Evolutionary conservation across 1,140 invertebrate genomes (phyloP), one percentile per base, ranked within the genome.

Genomic region (Eufriesea mexicana): DNA sequence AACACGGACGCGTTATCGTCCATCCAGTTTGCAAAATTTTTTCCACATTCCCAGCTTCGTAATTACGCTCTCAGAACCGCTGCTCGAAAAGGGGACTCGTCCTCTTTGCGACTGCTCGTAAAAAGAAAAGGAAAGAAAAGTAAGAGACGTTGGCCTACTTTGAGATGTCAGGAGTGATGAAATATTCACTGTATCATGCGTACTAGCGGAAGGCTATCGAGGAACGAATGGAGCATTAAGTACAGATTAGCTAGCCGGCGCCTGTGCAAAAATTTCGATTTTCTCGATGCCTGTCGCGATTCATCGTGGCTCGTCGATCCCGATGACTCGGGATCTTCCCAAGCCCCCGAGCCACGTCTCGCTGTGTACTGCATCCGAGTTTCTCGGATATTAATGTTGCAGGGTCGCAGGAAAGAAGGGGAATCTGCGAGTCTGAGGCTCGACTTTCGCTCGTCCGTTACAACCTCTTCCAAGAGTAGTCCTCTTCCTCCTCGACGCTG

Each of bases 371-470:
- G 88, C 71, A 89, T 89, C 84, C 84, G 84, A 81, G 88, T 89
- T 89, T 89, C 88, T 86, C 88, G 84, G 84, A 89, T 89, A 89
- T 84, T 89, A 86, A 86, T 81, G 84, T 79, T 81, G 84, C 84
- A 83, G 84, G 70, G 62, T 89, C 84, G 86, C 62, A 62, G 12
- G 61, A 66, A 78, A 59, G 81, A 61, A 88, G 76, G 75, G 77
- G 64, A 70, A 68, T 64, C 67, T 79, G 55, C 59, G 78, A 54
- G 84, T 67, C 74, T 86, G 80, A 66, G 91, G 90, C 91, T 90
- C 84, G 89, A 92, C 92, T 92, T 92, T 92, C 92, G 89, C 92
- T 91, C 88, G 80, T 70, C 80, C 88, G 82, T 78, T 81, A 71
- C 86, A 72, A 66, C 86, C 84, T 89, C 86, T 90, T 79, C 73